Base-by-base conservation (phyloP, 2,888 invertebrate genomes). In the Coremacera marginata region DNA sequence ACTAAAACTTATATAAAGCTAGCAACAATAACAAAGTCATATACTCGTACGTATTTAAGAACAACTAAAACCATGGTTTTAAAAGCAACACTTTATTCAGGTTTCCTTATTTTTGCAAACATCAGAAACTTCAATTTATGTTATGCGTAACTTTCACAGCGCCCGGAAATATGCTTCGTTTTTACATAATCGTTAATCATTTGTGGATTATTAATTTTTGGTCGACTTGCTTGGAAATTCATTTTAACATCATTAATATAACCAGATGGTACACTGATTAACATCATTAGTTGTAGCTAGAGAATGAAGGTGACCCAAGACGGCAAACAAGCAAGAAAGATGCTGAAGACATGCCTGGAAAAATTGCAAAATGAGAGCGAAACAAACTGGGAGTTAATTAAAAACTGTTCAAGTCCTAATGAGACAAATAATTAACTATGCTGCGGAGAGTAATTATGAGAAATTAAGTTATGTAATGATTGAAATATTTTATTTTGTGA, bases 141-240 rank as follows among this genome's bases (percentile, higher is more conserved):
- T 2, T 7, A 52, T 5, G 3, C 16, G 5, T 51, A 5, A 52
- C n/a, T 52, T 52, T 19, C 14, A 7, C 16, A 25, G 37, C 52
- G 60, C 60, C 37, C 14, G n/a, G 44, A 63, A 73, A 51, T 73
- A 63, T 63, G 76, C 72, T 25, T 22, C 11, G 27, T 52, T 73
- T 52, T 60, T 71, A 68, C 79, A 75, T 75, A 75, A 77, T 77
- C 75, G 77, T 79, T 79, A 77, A 79, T 79, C 79, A 79, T 79
- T 79, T 71, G 16, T 60, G 77, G 62, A 77, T 79, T 77, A 79
- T 79, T 77, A 79, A 77, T 75, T 77, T 74, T 77, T 70, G 71
- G 70, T 65, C 65, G 62, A 67, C 63, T 72, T 14, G 25, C 16
- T 25, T 22, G 51, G 8, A 27, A 9, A 31, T 65, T 49, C 37